Evolutionary conservation across 2,797 vertebrate species (phyloP).

Genomic region (Diplodus puntazzo): DNA sequence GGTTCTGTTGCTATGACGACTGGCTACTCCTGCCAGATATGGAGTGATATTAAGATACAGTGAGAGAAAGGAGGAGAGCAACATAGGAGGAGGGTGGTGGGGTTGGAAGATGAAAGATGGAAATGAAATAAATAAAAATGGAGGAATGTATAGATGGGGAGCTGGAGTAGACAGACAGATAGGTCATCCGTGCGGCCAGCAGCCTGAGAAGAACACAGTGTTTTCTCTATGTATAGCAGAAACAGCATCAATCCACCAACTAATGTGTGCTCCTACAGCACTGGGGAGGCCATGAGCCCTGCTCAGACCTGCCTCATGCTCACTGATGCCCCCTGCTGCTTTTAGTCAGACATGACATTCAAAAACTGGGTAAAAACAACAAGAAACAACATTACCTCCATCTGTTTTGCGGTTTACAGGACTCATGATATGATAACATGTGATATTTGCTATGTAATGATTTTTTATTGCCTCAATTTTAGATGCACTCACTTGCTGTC

Average conservation of each 20-base stretch:
- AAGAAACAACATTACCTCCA: conserved; percentile 3
- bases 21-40: conserved; percentile 86
- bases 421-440: not conserved
- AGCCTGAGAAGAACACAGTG: conserved; percentile 26
- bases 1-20: conserved; percentile 89
- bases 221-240: conserved; percentile 60
- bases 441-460: conserved; percentile 17
- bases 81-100: conserved; percentile 47
- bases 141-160: conserved; percentile 17
- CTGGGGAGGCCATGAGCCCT: conserved; percentile 28
- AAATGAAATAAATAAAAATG: conserved; percentile 26
- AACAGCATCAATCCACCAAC: conserved; percentile 49
- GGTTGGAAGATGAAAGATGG: conserved; percentile 41
- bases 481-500: conserved; percentile 2
- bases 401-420: conserved; percentile 36
- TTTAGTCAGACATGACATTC: conserved; percentile 5
- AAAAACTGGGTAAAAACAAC: conserved; percentile 17
- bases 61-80: conserved; percentile 70
- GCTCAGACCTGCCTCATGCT: conserved; percentile 28
- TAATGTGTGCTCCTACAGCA: conserved; percentile 45
- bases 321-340: conserved; percentile 67
- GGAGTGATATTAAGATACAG: conserved; percentile 83
- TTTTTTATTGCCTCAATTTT: not conserved
- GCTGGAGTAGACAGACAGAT: conserved; percentile 15
- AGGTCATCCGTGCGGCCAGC: not conserved